Evolutionary conservation across 2,113 vertebrate species (phyloP), one percentile per base, ranked within the genome.

Genomic region (Oncorhynchus gorbuscha): DNA sequence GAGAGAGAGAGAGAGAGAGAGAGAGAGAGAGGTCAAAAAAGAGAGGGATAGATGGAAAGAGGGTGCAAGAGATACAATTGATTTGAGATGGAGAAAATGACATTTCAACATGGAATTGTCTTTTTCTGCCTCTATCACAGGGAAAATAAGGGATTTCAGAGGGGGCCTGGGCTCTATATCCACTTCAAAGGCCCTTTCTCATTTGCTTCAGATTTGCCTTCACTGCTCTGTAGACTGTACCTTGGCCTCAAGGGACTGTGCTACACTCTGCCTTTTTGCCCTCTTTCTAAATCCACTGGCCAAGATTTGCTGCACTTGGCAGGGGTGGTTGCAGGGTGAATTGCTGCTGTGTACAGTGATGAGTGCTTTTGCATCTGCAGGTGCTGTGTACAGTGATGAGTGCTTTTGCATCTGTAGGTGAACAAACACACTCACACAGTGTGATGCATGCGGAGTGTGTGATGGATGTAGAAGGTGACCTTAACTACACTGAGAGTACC

Each of bases 171-270:
- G 39, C 55, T 81, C 77, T 70, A 68, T 62, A 71, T 71, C 35
- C 28, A 77, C 80, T 82, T 87, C 84, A 85, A 84, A 87, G 83
- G 32, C 28, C 76, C 77, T 58, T 69, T 62, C 71, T 76, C 71
- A 70, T 72, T 70, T 58, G 77, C 68, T 78, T 80, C 70, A n/a
- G 39, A 76, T 78, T 81, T 69, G 73, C 76, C 51, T 75, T 69
- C 72, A 39, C 61, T 74, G 65, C 72, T 75, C 55, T 13, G 59
- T 24, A 62, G 30, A 32, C 32, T 51, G 18, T 24, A 28, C 62
- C 69, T 72, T 8, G 62, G 35, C 67, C 73, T 64, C 59, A 22
- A 45, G 72, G 73, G 73, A 51, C 66, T 32, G 66, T 55, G 12
- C 14, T 35, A 28, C 67, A 18, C 8, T 13, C 32, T 70, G 7